phyloP scores from a whole-genome alignment of 2,888 invertebrate genomes.

The Synergus laeviventris region DNA sequence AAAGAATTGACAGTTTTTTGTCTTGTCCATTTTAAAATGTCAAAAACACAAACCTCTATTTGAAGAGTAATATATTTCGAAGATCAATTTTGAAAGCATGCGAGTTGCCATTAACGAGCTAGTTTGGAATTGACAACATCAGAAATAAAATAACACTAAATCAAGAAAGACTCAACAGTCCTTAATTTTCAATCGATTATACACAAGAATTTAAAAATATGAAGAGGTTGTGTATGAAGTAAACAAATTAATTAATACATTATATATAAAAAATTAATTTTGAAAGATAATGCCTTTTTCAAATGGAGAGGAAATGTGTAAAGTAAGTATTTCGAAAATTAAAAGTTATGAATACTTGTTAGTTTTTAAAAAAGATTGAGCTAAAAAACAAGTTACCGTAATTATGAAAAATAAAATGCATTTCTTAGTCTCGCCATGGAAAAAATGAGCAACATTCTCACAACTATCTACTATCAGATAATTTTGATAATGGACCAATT shows the following conservation, averaged over 20 bases:
- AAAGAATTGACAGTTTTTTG: neutral
- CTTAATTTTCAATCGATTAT: neutral
- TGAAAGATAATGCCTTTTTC: neutral
- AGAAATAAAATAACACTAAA: neutral
- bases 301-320: neutral
- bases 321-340: neutral
- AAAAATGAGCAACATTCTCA: neutral
- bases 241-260: neutral
- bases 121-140: neutral
- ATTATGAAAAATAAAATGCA: neutral
- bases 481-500: neutral
- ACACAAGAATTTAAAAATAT: neutral
- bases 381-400: neutral
- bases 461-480: neutral
- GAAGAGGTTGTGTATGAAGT: neutral
- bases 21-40: slow-evolving; percentile 2
- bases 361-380: too few species aligned
- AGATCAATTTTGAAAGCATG: neutral
- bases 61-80: neutral
- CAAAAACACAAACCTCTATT: slow-evolving; percentile 35
- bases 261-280: neutral
- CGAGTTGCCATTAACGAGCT: neutral
- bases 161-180: neutral
- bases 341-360: neutral
- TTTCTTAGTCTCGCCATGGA: neutral